These are phyloP conservation scores for Drosophila athabasca DNA, from an alignment of 1,140 invertebrate genomes.

Conservation along the genomic window DNA sequence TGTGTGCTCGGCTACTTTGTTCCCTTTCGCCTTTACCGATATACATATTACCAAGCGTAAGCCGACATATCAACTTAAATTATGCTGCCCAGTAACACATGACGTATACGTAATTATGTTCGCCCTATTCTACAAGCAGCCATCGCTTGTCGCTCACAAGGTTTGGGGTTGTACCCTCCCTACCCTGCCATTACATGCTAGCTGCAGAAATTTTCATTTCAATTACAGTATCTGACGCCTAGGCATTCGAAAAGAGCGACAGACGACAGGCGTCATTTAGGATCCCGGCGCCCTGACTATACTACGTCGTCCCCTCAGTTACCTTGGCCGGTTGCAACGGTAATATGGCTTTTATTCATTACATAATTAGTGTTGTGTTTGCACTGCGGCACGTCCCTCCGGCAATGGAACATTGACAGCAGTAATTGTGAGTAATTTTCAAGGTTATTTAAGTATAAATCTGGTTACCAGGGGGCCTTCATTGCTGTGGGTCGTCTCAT, in stretches of 20 bases:
- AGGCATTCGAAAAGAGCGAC: constrained; percentile 44
- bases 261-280: constrained; percentile 19
- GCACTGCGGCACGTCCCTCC: constrained; percentile 59
- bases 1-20: constrained; percentile 39
- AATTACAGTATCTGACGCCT: constrained; percentile 66
- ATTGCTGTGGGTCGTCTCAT: neutral
- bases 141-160: neutral
- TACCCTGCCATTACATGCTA: constrained; percentile 20
- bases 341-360: constrained; percentile 77
- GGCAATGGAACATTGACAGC: constrained; percentile 28
- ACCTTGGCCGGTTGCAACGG: constrained; percentile 35
- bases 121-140: neutral
- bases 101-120: constrained; percentile 63
- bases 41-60: constrained; percentile 32
- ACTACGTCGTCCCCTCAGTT: neutral
- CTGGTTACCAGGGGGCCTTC: neutral
- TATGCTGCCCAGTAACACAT: constrained; percentile 58
- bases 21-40: constrained; percentile 22
- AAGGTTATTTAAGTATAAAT: constrained; percentile 28
- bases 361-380: constrained; percentile 79
- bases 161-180: neutral
- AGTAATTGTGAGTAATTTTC: constrained; percentile 73
- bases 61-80: constrained; percentile 57
- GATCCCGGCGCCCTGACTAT: neutral
- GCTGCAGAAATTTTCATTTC: constrained; percentile 71